These are phyloP conservation scores for Drosophila truncata DNA, from an alignment of 1,140 invertebrate species.

Conservation along the genomic window DNA sequence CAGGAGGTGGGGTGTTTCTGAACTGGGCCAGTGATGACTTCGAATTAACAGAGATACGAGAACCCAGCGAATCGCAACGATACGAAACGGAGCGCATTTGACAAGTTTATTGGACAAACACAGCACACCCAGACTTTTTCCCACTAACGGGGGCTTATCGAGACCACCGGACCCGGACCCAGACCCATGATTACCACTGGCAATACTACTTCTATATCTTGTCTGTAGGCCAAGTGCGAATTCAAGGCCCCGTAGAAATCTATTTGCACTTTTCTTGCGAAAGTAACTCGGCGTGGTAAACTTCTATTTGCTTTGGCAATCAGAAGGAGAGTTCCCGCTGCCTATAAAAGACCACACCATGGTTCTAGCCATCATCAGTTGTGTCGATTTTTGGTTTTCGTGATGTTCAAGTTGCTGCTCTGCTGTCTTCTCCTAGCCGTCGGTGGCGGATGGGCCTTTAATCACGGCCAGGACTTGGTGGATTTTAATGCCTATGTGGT, in stretches of 20 bases:
- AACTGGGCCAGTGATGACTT: constrained; percentile 73
- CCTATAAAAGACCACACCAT: constrained; percentile 32
- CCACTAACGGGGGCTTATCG: constrained; percentile 31
- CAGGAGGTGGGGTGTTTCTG: background rate
- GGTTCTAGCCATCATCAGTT: constrained; percentile 43
- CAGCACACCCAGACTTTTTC: constrained; percentile 51
- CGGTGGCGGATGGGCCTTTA: constrained; percentile 31
- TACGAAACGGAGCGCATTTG: constrained; percentile 49
- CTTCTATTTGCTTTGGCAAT: constrained; percentile 64
- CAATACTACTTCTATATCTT: background rate
- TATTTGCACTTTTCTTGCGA: constrained; percentile 78
- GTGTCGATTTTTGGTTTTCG: constrained; percentile 14
- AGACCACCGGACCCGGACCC: constrained; percentile 5
- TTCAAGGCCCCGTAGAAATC: constrained; percentile 62
- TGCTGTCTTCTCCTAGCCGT: constrained; percentile 32
- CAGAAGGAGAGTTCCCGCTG: constrained; percentile 56
- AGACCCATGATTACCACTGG: constrained; percentile 1
- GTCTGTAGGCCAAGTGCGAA: constrained; percentile 55
- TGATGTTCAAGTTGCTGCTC: constrained; percentile 57
- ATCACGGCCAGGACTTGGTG: constrained; percentile 53
- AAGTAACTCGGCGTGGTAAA: constrained; percentile 53
- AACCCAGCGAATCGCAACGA: constrained; percentile 52
- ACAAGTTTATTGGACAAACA: constrained; percentile 63
- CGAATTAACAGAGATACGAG: constrained; percentile 75
- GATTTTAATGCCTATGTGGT: constrained; percentile 62